A percentile compares a stretch with the other conserved stretches of the same genome.
Conservation (phyloP, 2,797 vertebrate genomes). For the Coracias cyanogaster region DNA sequence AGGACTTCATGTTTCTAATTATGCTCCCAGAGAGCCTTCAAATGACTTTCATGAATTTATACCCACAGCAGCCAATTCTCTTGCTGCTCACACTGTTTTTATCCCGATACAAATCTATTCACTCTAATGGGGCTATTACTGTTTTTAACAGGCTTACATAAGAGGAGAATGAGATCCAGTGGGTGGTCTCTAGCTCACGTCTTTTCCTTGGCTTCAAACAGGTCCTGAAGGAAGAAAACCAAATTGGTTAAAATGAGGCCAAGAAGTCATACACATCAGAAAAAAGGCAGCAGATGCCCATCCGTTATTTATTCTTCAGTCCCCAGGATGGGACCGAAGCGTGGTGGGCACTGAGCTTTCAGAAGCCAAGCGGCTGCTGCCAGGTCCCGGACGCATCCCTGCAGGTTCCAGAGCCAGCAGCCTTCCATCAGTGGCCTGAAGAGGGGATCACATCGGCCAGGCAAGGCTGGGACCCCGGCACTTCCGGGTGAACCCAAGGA, state of each 20-base stretch:
- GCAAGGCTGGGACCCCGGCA: background rate
- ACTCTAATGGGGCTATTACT: conserved; percentile 37
- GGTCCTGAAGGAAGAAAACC: background rate
- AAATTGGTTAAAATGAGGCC: background rate
- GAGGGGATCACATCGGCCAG: rapidly evolving
- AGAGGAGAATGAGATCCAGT: background rate
- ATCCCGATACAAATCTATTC: conserved; percentile 35
- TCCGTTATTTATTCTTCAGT: rapidly evolving
- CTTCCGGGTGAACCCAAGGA: background rate
- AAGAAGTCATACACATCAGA: rapidly evolving
- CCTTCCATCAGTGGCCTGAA: rapidly evolving
- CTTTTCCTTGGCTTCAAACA: background rate
- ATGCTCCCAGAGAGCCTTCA: conserved; percentile 56
- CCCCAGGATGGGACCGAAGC: background rate
- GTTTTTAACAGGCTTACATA: conserved; percentile 24
- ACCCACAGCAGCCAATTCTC: conserved; percentile 37
- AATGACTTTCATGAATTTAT: conserved; percentile 49
- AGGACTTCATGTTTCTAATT: conserved; percentile 65
- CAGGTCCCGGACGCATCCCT: background rate
- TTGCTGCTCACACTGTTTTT: conserved; percentile 45
- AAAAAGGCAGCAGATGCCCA: background rate
- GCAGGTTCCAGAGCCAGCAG: background rate
- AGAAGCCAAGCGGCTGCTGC: rapidly evolving
- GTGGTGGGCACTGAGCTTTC: rapidly evolving
- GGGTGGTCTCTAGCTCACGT: background rate